Conservation (phyloP, 2,888 invertebrate genomes). For the Dyspetes luteomarginatus region DNA sequence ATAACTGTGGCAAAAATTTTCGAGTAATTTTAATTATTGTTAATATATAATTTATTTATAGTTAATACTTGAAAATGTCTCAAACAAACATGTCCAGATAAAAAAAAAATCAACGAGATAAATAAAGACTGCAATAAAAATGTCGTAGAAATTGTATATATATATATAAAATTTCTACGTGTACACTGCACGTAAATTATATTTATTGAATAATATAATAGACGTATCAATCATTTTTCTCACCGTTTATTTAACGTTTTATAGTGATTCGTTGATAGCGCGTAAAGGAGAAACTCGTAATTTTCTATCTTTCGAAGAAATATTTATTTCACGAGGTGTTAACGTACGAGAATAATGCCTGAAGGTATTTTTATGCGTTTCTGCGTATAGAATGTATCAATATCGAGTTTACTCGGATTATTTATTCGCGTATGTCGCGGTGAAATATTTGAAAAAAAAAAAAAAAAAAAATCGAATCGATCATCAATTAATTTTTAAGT, state of each 20-base stretch:
- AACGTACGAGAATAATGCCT: conserved; percentile 48
- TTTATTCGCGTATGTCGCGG: background rate
- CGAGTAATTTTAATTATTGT: background rate
- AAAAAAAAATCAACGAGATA: background rate
- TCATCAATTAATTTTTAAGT: no score
- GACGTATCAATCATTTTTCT: background rate
- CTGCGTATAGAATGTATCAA: background rate
- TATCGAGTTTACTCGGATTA: background rate
- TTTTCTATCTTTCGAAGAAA: conserved; percentile 26
- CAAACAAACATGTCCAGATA: background rate
- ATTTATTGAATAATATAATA: conserved; percentile 18
- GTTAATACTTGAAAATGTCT: background rate
- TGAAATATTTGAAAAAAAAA: background rate
- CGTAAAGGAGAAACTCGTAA: conserved; percentile 6
- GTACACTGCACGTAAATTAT: background rate
- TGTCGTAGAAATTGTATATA: no score
- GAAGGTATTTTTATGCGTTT: conserved; percentile 44
- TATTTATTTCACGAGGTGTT: conserved; percentile 59
- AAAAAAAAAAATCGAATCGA: background rate
- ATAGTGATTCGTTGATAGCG: background rate
- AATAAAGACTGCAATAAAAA: conserved; percentile 23
- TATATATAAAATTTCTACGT: conserved; percentile 1
- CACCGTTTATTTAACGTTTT: conserved; percentile 33
- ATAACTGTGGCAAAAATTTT: background rate
- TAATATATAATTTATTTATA: background rate